Evolutionary conservation across 2,888 invertebrate species (phyloP).

Genomic region (Phlogophora meticulosa): DNA sequence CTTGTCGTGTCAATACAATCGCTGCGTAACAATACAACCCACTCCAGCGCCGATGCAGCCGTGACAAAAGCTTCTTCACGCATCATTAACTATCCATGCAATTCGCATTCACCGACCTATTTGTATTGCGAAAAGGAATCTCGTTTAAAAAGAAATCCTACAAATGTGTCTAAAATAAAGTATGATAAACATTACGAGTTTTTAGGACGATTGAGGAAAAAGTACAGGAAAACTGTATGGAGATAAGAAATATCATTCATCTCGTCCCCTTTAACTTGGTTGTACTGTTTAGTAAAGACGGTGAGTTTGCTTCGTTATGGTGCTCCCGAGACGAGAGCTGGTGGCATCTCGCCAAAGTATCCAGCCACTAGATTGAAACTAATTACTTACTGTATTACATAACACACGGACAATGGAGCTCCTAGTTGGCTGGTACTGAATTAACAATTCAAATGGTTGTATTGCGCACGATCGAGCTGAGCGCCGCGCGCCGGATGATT

Average conservation of each 20-base stretch:
- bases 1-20: slow-evolving; percentile 44
- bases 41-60: slow-evolving; percentile 16
- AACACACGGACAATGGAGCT: slow-evolving; percentile 25
- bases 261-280: slow-evolving; percentile 56
- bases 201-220: slow-evolving; percentile 49
- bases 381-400: slow-evolving; percentile 46
- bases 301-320: slow-evolving; percentile 4
- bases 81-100: slow-evolving; percentile 50
- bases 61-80: slow-evolving; percentile 49
- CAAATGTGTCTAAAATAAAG: slow-evolving; percentile 45
- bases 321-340: not conserved
- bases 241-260: slow-evolving; percentile 60
- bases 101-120: slow-evolving; percentile 26
- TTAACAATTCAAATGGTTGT: slow-evolving; percentile 53
- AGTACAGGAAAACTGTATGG: slow-evolving; percentile 45
- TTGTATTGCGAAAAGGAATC: slow-evolving; percentile 26
- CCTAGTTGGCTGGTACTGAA: slow-evolving; percentile 27
- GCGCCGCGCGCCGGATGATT: slow-evolving; percentile 37
- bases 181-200: slow-evolving; percentile 39
- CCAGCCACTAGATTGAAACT: slow-evolving; percentile 40
- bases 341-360: slow-evolving; percentile 43
- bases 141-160: slow-evolving; percentile 22
- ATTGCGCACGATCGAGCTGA: slow-evolving; percentile 41
- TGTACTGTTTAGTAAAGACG: slow-evolving; percentile 36
- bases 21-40: slow-evolving; percentile 39